phyloP scores from a whole-genome alignment of 2,888 invertebrate genomes.

The Encarsia formosa region DNA sequence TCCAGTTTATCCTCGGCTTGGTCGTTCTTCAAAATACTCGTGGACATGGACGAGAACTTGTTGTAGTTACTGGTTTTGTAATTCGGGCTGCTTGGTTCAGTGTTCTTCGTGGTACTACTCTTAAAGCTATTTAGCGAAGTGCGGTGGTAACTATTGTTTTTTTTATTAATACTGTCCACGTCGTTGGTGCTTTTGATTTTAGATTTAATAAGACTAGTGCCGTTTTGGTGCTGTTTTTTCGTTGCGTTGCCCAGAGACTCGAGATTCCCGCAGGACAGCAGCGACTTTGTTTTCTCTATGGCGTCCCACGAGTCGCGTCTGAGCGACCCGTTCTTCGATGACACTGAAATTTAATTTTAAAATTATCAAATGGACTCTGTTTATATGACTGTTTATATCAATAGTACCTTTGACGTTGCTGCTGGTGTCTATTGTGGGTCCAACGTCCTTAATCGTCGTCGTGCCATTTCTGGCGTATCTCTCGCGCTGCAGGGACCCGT shows the following conservation, averaged over 20 bases:
- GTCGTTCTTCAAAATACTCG: conserved; percentile 47
- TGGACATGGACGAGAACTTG: conserved; percentile 31
- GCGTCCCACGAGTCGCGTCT: conserved; percentile 79
- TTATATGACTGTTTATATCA: background rate
- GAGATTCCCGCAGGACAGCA: conserved; percentile 66
- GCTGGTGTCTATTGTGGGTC: conserved; percentile 47
- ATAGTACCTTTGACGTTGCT: conserved; percentile 44
- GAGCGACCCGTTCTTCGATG: conserved; percentile 56
- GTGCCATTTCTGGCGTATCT: conserved; percentile 31
- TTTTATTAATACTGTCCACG: no score
- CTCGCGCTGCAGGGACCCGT: conserved; percentile 27
- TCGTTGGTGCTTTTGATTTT: no score
- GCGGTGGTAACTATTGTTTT: no score
- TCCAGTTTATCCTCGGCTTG: no score
- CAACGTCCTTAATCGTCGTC: conserved; percentile 38
- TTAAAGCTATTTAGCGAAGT: no score
- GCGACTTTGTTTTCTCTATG: conserved; percentile 73
- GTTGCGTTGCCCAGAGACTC: conserved; percentile 69
- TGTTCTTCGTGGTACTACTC: conserved; percentile 1
- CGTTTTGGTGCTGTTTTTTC: conserved; percentile 51
- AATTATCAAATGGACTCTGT: background rate
- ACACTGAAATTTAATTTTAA: conserved; percentile 50
- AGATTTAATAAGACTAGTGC: background rate
- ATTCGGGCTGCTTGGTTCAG: background rate
- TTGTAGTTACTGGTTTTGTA: background rate